phyloP scores from a whole-genome alignment of 2,797 vertebrate genomes.

The Sebastolobus altivelis region DNA sequence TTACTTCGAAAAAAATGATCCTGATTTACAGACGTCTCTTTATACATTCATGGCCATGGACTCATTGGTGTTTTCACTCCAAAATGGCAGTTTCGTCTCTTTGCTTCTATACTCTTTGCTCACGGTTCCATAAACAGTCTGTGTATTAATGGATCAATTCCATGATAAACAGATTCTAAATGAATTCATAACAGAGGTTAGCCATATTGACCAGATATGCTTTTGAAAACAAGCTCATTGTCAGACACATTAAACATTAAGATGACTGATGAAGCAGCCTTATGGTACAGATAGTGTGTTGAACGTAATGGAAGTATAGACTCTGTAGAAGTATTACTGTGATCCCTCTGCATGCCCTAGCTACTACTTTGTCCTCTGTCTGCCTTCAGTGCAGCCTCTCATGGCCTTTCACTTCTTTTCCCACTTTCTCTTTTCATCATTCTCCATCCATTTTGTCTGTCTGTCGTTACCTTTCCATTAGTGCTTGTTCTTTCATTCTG shows the following conservation, averaged over 20 bases:
- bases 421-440: constrained; percentile 82
- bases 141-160: too few relatives aligned
- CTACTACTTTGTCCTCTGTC: constrained; percentile 57
- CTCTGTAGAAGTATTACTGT: not conserved
- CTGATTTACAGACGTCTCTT: too few relatives aligned
- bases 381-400: constrained; percentile 72
- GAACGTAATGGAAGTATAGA: not conserved
- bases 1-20: too few relatives aligned
- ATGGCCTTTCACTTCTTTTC: constrained; percentile 82
- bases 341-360: constrained; percentile 42
- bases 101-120: too few relatives aligned
- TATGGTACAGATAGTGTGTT: not conserved
- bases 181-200: not conserved
- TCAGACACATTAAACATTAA: not conserved
- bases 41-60: too few relatives aligned
- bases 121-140: too few relatives aligned
- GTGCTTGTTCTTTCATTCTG: constrained; percentile 38
- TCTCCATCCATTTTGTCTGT: constrained; percentile 69
- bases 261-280: not conserved
- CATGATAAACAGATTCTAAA: not conserved
- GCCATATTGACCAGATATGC: not conserved
- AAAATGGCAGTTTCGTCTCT: too few relatives aligned
- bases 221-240: not conserved
- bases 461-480: constrained; percentile 28
- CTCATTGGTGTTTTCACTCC: too few relatives aligned